phyloP scores from a whole-genome alignment of 2,797 vertebrate species.

The Poecilia picta region DNA sequence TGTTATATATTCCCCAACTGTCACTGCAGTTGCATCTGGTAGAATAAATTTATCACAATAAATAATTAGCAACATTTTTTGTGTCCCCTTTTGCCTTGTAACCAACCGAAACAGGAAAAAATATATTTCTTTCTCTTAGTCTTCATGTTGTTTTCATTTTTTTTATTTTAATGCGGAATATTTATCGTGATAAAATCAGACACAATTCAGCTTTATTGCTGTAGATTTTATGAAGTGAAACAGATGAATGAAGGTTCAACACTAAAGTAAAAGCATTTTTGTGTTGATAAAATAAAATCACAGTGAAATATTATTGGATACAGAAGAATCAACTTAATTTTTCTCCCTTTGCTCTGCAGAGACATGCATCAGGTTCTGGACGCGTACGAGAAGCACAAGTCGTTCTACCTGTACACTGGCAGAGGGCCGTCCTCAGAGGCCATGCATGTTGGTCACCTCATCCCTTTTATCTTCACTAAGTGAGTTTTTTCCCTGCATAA shows the following conservation, averaged over 20 bases:
- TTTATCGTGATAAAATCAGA: no score
- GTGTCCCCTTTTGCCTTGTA: no score
- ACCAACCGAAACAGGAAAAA: no score
- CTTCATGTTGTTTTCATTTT: no score
- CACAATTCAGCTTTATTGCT: no score
- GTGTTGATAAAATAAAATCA: background rate
- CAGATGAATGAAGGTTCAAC: background rate
- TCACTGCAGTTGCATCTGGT: background rate
- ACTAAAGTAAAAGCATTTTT: background rate
- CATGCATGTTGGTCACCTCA: slow-evolving; percentile 96
- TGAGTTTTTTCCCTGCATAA: slow-evolving; percentile 72
- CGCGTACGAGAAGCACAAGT: slow-evolving; percentile 91
- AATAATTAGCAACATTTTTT: no score
- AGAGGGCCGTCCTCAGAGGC: slow-evolving; percentile 94
- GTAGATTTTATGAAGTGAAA: background rate
- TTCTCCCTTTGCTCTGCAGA: slow-evolving; percentile 69
- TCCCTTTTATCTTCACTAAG: slow-evolving; percentile 98
- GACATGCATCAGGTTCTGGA: slow-evolving; percentile 96
- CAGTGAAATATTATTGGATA: background rate
- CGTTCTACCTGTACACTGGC: slow-evolving; percentile 97
- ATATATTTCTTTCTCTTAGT: no score
- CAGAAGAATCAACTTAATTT: background rate
- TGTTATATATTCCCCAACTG: background rate
- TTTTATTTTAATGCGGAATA: no score
- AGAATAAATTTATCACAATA: no score